Conservation (phyloP, 2,113 vertebrate species). For the Chloropsis hardwickii region DNA sequence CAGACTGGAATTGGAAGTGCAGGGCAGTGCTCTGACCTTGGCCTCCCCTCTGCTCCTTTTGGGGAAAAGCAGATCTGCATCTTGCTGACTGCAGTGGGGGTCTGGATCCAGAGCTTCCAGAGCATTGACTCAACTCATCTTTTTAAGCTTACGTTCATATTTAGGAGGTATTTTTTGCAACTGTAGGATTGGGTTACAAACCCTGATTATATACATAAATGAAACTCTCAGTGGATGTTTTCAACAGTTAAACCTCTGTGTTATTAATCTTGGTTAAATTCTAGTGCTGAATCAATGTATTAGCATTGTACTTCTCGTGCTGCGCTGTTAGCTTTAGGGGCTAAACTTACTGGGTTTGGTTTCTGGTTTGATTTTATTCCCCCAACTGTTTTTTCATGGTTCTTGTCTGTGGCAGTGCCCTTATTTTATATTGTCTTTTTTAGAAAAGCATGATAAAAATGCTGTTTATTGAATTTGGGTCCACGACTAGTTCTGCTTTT, state of each 20-base stretch:
- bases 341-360: background rate
- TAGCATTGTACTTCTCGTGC: background rate
- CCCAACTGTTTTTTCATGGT: background rate
- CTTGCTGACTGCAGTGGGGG: background rate
- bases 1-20: background rate
- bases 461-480: conserved; percentile 1
- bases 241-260: background rate
- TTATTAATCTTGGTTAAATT: background rate
- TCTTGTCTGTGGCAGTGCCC: background rate
- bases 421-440: conserved; percentile 14
- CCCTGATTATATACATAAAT: background rate
- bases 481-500: background rate
- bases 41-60: background rate
- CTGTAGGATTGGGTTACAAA: background rate
- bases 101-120: background rate
- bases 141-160: background rate
- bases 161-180: background rate
- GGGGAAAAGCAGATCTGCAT: background rate
- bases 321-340: background rate
- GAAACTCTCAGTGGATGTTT: background rate
- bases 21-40: background rate
- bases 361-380: background rate
- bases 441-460: conserved; percentile 33
- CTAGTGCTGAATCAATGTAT: background rate
- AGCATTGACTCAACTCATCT: background rate